These are phyloP conservation scores for Crenichthys baileyi DNA, from an alignment of 2,797 vertebrate genomes.

Conservation along the genomic window DNA sequence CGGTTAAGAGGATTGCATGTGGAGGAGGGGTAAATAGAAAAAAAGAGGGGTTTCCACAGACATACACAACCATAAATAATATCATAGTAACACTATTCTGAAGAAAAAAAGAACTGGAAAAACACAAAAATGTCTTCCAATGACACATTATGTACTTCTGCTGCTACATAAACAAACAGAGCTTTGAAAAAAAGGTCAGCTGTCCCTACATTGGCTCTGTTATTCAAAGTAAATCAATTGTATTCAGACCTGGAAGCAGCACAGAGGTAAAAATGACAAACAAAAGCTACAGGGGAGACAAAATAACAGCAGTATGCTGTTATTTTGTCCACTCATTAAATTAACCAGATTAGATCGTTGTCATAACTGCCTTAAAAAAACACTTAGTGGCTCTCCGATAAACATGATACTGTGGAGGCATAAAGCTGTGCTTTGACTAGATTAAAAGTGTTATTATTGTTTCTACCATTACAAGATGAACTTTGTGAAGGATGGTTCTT, in stretches of 20 bases:
- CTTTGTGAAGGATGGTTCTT: no score
- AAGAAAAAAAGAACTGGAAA: neutral
- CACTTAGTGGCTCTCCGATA: no score
- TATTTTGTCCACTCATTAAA: neutral
- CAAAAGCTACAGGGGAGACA: neutral
- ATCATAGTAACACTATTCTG: constrained; percentile 25
- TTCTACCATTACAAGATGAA: no score
- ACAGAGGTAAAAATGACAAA: neutral
- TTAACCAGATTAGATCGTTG: neutral
- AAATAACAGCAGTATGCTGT: neutral
- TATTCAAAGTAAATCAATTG: neutral
- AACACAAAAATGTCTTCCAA: constrained; percentile 39
- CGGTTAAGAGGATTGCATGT: constrained; percentile 45
- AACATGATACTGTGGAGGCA: no score
- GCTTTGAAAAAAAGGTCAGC: neutral
- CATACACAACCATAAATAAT: constrained; percentile 6
- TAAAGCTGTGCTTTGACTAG: no score
- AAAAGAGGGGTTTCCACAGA: constrained; percentile 9
- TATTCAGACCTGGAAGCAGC: neutral
- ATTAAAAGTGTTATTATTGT: no score
- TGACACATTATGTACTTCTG: constrained; percentile 18
- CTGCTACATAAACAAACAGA: neutral
- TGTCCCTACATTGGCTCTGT: neutral
- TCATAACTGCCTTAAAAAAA: neutral
- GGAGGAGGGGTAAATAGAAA: constrained; percentile 19